These are phyloP conservation scores for Amblyraja radiata DNA, from an alignment of 2,797 vertebrate genomes.

Conservation along the genomic window DNA sequence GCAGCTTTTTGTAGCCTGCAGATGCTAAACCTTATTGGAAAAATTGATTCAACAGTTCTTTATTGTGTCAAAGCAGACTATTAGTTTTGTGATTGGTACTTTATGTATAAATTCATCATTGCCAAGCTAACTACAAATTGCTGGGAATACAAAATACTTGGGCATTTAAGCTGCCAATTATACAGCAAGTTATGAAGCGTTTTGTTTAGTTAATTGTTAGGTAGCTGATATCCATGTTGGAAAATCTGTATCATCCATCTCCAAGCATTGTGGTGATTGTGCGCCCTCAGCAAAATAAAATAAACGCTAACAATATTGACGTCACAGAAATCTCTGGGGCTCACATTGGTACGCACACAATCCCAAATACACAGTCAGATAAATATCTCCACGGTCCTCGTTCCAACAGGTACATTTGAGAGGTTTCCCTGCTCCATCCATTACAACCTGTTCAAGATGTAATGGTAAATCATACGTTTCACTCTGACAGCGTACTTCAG, in stretches of 20 bases:
- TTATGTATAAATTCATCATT: constrained; percentile 8
- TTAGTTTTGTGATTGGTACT: background rate
- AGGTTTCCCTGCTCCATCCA: background rate
- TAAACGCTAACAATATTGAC: background rate
- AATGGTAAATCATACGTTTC: background rate
- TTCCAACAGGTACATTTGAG: background rate
- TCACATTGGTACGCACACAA: background rate
- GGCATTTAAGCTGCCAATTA: background rate
- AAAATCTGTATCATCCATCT: background rate
- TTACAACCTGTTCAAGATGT: background rate
- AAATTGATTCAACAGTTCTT: background rate
- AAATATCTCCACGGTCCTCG: background rate
- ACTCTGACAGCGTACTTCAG: background rate
- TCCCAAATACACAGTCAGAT: background rate
- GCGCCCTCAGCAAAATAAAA: background rate
- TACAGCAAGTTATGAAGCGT: background rate
- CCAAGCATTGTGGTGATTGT: background rate
- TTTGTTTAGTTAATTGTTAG: background rate
- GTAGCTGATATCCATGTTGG: background rate
- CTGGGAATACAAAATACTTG: background rate
- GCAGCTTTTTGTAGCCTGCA: too few species aligned
- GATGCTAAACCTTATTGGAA: constrained; percentile 9
- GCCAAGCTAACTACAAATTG: background rate
- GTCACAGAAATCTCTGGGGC: background rate
- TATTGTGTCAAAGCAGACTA: background rate